These are phyloP conservation scores for Philypnodon macrostomus DNA, from an alignment of 2,797 vertebrate species.

Conservation along the genomic window DNA sequence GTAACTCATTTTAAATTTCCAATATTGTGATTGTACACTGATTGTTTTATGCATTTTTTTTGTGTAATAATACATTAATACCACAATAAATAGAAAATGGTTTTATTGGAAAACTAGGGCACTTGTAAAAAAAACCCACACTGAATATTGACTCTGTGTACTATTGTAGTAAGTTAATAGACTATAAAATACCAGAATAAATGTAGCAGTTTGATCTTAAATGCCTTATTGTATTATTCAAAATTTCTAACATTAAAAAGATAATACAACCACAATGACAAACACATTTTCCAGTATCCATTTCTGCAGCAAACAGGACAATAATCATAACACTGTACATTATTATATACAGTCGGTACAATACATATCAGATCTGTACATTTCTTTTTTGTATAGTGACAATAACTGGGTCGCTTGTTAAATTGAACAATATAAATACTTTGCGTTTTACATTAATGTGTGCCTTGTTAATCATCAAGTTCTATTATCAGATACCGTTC, in stretches of 20 bases:
- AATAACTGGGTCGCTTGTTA: not conserved
- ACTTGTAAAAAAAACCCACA: slow-evolving; percentile 23
- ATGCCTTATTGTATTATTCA: slow-evolving; percentile 7
- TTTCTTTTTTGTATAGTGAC: too few species aligned
- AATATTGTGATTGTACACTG: slow-evolving; percentile 26
- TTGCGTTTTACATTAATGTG: too few species aligned
- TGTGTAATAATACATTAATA: slow-evolving; percentile 22
- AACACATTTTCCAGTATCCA: not conserved
- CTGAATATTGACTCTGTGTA: too few species aligned
- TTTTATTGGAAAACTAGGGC: slow-evolving; percentile 56
- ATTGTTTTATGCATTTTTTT: slow-evolving; percentile 18
- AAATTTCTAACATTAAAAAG: not conserved
- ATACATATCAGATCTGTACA: too few species aligned
- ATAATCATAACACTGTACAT: slow-evolving; percentile 2
- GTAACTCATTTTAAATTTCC: slow-evolving; percentile 16
- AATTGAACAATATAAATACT: too few species aligned
- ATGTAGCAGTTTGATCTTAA: not conserved
- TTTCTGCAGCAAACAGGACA: slow-evolving; percentile 7
- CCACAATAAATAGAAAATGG: slow-evolving; percentile 47
- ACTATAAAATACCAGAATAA: slow-evolving; percentile 13
- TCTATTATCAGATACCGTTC: too few species aligned
- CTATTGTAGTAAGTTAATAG: not conserved
- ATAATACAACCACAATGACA: slow-evolving; percentile 7
- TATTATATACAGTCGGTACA: too few species aligned
- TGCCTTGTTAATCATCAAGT: too few species aligned